phyloP scores from a whole-genome alignment of 2,113 vertebrate species.

The Ophiodon elongatus region DNA sequence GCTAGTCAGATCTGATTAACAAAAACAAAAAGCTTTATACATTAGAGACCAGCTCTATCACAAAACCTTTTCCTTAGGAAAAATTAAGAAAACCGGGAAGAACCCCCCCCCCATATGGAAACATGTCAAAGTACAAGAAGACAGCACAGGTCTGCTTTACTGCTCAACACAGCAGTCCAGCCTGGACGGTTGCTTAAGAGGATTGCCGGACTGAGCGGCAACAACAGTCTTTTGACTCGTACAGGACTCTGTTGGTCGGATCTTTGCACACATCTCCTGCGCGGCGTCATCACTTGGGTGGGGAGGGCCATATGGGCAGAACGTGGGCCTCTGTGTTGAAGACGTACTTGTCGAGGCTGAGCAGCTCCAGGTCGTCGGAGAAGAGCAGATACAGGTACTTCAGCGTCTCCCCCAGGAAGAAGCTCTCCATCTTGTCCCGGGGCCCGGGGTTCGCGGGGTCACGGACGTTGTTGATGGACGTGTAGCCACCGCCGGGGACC shows the following conservation, averaged over 20 bases:
- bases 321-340: constrained; percentile 98
- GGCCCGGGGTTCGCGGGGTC: constrained; percentile 88
- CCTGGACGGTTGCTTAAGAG: constrained; percentile 13
- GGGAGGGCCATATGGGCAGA: constrained; percentile 90
- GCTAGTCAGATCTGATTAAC: neutral
- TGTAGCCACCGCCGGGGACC: constrained; percentile 92
- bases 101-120: constrained; percentile 24
- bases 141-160: constrained; percentile 23
- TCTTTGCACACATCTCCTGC: neutral
- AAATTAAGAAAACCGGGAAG: neutral
- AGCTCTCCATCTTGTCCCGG: constrained; percentile 99
- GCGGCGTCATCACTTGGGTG: constrained; percentile 68
- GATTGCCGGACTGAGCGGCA: constrained; percentile 1
- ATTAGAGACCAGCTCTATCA: constrained; percentile 77
- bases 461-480: constrained; percentile 95
- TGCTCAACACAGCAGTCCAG: constrained; percentile 25
- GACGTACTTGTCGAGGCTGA: constrained; percentile 91
- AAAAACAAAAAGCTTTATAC: neutral
- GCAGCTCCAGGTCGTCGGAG: constrained; percentile 88
- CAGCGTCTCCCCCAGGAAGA: constrained; percentile 96
- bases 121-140: constrained; percentile 14
- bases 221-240: neutral
- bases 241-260: neutral
- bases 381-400: constrained; percentile 98
- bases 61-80: constrained; percentile 62